phyloP scores from a whole-genome alignment of 2,113 vertebrate genomes.

The Podocnemis expansa region DNA sequence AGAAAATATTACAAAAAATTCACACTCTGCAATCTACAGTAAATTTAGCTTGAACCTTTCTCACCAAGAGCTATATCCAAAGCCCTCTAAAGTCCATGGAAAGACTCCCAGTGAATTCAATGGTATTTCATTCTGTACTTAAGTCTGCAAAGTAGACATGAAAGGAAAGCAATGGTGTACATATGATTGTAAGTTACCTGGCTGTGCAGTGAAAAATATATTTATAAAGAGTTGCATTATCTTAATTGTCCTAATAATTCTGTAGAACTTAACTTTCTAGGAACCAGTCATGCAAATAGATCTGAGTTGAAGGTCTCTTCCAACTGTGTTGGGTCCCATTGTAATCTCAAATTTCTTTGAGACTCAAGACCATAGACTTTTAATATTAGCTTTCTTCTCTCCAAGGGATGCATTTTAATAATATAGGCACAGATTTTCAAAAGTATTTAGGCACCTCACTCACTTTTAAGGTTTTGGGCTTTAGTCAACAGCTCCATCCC shows the following conservation, averaged over 20 bases:
- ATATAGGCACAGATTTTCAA: background rate
- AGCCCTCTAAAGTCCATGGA: conserved; percentile 38
- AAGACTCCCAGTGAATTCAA: conserved; percentile 30
- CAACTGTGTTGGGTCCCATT: background rate
- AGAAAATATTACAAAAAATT: conserved; percentile 16
- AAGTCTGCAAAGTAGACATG: background rate
- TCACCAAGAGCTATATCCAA: conserved; percentile 43
- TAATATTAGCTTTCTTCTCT: background rate
- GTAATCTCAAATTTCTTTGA: background rate
- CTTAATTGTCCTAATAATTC: conserved; percentile 54
- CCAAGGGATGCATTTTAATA: background rate
- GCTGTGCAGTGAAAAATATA: conserved; percentile 1
- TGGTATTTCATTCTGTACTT: background rate
- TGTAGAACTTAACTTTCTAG: conserved; percentile 47
- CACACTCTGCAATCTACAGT: background rate
- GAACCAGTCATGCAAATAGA: background rate
- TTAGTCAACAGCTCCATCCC: background rate
- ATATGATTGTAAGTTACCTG: background rate
- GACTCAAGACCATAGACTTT: background rate
- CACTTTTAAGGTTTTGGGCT: background rate
- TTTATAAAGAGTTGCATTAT: conserved; percentile 7
- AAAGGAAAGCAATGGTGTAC: conserved; percentile 26
- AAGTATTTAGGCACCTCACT: background rate
- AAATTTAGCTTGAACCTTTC: conserved; percentile 18
- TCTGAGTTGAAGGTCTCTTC: background rate